Evolutionary conservation across 2,113 vertebrate genomes (phyloP).

Genomic region (Notiomystis cincta): DNA sequence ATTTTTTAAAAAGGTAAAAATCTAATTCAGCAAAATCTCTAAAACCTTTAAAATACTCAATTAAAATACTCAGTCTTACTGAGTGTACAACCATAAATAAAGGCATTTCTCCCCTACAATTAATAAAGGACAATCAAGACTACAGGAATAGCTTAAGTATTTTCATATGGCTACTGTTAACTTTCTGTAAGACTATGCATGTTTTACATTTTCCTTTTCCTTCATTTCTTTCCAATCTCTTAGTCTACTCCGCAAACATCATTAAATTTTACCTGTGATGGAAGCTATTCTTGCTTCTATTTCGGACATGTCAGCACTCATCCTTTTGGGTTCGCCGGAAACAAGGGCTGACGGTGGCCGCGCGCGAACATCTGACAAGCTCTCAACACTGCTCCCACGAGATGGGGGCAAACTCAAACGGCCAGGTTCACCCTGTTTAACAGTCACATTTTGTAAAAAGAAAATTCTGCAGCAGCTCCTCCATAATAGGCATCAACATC

Average conservation of each 20-base stretch:
- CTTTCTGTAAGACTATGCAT: background rate
- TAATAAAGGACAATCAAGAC: background rate
- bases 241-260: background rate
- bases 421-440: constrained; percentile 83
- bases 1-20: background rate
- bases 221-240: background rate
- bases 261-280: constrained; percentile 82
- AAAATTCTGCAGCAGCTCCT: background rate
- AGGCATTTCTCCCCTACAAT: background rate
- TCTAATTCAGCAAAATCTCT: background rate
- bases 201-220: background rate
- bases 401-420: constrained; percentile 88
- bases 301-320: constrained; percentile 96
- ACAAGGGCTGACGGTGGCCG: constrained; percentile 77
- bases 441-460: background rate
- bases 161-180: background rate
- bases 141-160: background rate
- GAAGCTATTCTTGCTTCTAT: constrained; percentile 87
- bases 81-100: background rate
- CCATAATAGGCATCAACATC: background rate
- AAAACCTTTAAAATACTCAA: background rate
- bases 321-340: constrained; percentile 86
- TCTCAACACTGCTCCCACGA: constrained; percentile 93
- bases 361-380: constrained; percentile 76
- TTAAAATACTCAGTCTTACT: background rate